Evolutionary conservation across 2,113 vertebrate genomes (phyloP).

Genomic region (Corythornis madagascariensis): DNA sequence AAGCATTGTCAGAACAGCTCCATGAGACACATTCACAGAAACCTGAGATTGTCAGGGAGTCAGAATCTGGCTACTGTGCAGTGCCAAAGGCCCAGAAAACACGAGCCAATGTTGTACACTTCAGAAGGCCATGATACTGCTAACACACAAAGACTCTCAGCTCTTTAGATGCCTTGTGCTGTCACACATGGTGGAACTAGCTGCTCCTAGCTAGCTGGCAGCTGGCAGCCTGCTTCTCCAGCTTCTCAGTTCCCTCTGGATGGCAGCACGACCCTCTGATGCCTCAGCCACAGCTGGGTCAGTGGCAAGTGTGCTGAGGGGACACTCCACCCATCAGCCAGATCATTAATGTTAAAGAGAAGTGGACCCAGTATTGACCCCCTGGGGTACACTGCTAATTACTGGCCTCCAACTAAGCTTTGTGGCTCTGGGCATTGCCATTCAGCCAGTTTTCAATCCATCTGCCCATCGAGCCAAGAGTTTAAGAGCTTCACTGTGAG

Average conservation of each 20-base stretch:
- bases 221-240: neutral
- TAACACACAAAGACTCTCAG: neutral
- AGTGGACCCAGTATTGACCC: neutral
- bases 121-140: neutral
- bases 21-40: neutral
- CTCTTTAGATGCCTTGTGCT: neutral
- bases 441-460: neutral
- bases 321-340: neutral
- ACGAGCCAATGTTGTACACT: neutral
- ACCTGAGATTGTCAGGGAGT: neutral
- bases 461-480: neutral
- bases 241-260: neutral
- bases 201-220: neutral
- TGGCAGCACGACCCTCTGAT: neutral
- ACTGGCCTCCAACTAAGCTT: neutral
- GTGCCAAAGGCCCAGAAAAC: neutral
- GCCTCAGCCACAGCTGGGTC: neutral
- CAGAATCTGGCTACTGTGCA: neutral
- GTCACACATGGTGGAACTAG: neutral
- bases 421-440: neutral
- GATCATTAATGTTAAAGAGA: neutral
- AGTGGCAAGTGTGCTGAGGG: neutral
- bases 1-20: neutral
- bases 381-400: neutral
- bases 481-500: neutral